Percentiles rank a stretch among this genome's conserved stretches.
Evolutionary conservation across 2,113 vertebrate genomes (phyloP).

Genomic region (Esox niger): DNA sequence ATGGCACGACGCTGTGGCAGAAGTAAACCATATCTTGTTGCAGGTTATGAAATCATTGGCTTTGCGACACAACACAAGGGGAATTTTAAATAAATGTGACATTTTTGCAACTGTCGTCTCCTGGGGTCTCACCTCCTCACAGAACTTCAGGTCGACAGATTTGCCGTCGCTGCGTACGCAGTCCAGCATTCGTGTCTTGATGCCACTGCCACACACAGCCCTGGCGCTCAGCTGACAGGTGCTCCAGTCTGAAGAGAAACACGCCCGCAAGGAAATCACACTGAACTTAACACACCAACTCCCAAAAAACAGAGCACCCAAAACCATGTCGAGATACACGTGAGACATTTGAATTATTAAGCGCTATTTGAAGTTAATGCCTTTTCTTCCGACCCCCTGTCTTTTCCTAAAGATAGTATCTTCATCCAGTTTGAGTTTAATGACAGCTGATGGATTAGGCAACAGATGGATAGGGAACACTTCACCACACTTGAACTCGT

Average conservation of each 20-base stretch:
- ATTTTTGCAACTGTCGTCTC: too few species aligned
- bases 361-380: background rate
- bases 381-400: background rate
- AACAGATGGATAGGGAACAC: background rate
- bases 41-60: too few species aligned
- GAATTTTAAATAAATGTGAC: too few species aligned
- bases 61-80: too few species aligned
- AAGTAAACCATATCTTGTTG: too few species aligned
- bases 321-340: background rate
- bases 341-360: background rate
- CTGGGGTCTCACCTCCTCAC: slow-evolving; percentile 82
- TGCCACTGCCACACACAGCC: slow-evolving; percentile 88
- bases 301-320: background rate
- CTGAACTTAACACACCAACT: background rate
- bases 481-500: background rate
- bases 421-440: background rate
- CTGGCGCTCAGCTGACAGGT: slow-evolving; percentile 94
- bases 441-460: background rate
- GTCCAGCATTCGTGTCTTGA: slow-evolving; percentile 95
- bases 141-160: slow-evolving; percentile 90
- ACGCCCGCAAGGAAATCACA: slow-evolving; percentile 20
- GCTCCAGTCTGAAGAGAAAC: slow-evolving; percentile 86
- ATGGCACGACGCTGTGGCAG: too few species aligned
- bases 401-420: background rate
- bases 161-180: slow-evolving; percentile 96